phyloP scores from a whole-genome alignment of 2,113 vertebrate species.

The Columba janthina region DNA sequence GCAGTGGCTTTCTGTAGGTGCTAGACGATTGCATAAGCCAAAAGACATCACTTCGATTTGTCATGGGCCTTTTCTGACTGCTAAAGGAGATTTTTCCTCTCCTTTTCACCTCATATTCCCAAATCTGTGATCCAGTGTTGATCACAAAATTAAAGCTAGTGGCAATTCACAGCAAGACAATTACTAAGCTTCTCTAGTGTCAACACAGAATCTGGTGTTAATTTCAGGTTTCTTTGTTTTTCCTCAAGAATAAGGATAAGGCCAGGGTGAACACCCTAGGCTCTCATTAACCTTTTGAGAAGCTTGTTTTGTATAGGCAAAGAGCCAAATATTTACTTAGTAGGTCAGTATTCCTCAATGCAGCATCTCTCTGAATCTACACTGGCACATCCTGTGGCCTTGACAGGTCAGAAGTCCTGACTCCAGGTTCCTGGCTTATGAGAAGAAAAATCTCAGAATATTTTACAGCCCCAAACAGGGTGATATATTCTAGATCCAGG shows the following conservation, averaged over 20 bases:
- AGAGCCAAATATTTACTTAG: neutral
- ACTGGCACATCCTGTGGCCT: neutral
- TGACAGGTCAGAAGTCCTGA: neutral
- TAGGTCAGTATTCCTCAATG: neutral
- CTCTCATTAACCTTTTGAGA: neutral
- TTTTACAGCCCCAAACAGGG: neutral
- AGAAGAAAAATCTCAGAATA: neutral
- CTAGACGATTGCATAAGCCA: neutral
- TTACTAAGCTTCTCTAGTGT: neutral
- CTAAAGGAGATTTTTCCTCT: neutral
- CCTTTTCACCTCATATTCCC: neutral
- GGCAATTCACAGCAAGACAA: neutral
- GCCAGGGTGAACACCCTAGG: neutral
- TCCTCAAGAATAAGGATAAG: neutral
- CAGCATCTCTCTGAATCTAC: neutral
- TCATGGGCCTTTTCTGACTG: neutral
- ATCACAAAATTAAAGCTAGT: neutral
- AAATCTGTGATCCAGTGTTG: neutral
- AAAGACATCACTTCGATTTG: neutral
- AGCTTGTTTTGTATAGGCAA: neutral
- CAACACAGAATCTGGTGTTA: neutral
- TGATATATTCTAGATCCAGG: neutral
- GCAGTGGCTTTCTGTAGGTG: neutral
- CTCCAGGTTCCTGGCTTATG: neutral
- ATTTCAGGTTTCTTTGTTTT: neutral